Base-by-base conservation (phyloP, 2,888 invertebrate species). In the Ecdyonurus torrentis region DNA sequence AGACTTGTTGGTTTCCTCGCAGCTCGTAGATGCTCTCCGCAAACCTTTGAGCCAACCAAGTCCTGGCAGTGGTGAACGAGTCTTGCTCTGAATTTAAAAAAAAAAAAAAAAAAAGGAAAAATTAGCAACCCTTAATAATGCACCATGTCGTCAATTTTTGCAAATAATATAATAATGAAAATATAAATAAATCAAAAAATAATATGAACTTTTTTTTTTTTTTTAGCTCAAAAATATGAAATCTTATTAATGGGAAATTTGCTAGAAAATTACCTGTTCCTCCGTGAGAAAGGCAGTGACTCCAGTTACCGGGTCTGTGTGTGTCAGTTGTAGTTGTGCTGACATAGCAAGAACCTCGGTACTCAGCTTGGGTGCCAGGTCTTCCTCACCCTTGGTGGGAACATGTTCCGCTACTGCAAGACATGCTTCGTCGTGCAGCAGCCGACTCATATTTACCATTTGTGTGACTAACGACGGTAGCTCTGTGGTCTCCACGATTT, bases 401-500 rank as follows among this genome's bases (percentile, higher is more conserved):
- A 88, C 74, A 66, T 87, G 75, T 65, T 80, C 55, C 19, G 55
- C n/a, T n/a, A 55, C 55, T 5, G 22, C 22, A 5, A 20, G 78
- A 69, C 83, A 85, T n/a, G 87, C 83, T 70, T 88, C 87, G 71
- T 86, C 85, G 67, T 87, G 85, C 5, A 90, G 75, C 66, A 84
- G 82, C 60, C 81, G 79, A 0, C 83, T 79, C 66, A 79, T 79
- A 60, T 79, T 77, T 3, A 90, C 87, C 70, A 91, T 75, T 66
- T 88, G 87, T 0, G 90, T 89, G 55, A 93, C 82, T 68, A 88
- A 83, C 22, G 84, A 80, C 59, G 94, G 76, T 65, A 89, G 76
- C 65, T 82, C 83, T 23, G 86, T 7, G n/a, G 15, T 86, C 70
- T 91, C 87, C 61, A 90, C 76, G 37, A 93, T 80, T 70, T 86